Evolutionary conservation across 1,140 invertebrate genomes (phyloP).

Genomic region (Diploscapter pachys): DNA sequence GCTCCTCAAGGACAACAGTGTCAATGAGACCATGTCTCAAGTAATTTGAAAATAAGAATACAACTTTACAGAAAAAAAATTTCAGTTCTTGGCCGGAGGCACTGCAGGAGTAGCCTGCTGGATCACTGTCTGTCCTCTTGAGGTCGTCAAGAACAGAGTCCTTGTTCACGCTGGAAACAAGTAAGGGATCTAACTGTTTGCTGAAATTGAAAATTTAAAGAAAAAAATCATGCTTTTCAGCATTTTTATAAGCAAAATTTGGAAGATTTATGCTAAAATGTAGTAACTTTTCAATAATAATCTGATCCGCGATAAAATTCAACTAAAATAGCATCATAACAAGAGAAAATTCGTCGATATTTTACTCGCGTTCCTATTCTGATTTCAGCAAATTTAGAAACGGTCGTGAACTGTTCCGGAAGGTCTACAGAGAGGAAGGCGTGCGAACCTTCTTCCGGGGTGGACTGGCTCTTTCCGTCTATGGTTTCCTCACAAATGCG

Average conservation of each 20-base stretch:
- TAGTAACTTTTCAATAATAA: too few species aligned
- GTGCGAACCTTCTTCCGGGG: slow-evolving; percentile 54
- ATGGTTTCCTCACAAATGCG: slow-evolving; percentile 61
- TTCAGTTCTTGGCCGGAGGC: slow-evolving; percentile 62
- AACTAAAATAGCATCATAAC: too few species aligned
- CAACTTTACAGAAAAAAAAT: not conserved
- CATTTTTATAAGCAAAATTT: too few species aligned
- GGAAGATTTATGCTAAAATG: too few species aligned
- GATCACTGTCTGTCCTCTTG: slow-evolving; percentile 60
- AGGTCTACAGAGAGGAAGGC: slow-evolving; percentile 51
- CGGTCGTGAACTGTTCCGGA: slow-evolving; percentile 11
- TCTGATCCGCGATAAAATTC: too few species aligned
- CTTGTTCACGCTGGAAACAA: slow-evolving; percentile 16
- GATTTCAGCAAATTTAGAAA: too few species aligned
- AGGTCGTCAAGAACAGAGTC: slow-evolving; percentile 62
- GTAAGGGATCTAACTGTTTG: too few species aligned
- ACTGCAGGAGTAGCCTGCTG: slow-evolving; percentile 62
- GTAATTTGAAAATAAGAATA: not conserved
- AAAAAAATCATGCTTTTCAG: too few species aligned
- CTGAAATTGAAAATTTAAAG: too few species aligned
- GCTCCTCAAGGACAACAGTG: slow-evolving; percentile 20
- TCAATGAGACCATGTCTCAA: slow-evolving; percentile 20
- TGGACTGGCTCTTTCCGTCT: slow-evolving; percentile 51
- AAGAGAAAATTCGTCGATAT: too few species aligned
- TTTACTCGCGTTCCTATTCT: too few species aligned